phyloP scores from a whole-genome alignment of 2,113 vertebrate species.

The Siphamia tubifer region DNA sequence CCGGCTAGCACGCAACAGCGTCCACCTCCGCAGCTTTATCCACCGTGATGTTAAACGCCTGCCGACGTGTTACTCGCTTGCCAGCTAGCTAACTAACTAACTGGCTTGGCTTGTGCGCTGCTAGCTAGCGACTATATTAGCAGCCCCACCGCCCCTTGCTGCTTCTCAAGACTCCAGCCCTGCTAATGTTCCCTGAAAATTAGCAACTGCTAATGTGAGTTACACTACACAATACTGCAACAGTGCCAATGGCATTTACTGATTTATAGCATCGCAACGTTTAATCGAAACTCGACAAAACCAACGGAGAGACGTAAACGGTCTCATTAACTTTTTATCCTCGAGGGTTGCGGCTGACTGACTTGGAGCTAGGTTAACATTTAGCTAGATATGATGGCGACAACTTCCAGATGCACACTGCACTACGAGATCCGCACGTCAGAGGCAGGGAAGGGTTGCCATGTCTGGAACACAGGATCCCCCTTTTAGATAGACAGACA shows the following conservation, averaged over 20 bases:
- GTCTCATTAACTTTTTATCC: not conserved
- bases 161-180: conserved; percentile 54
- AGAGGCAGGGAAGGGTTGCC: conserved; percentile 40
- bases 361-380: conserved; percentile 23
- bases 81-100: not conserved
- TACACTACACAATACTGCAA: not conserved
- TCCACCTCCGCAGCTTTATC: not conserved
- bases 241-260: not conserved
- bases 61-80: not conserved
- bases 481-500: too few relatives aligned
- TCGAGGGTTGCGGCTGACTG: not conserved
- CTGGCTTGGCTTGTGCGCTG: not conserved
- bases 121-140: not conserved
- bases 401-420: conserved; percentile 54
- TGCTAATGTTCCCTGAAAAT: conserved; percentile 18
- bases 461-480: not conserved
- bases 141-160: conserved; percentile 40
- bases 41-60: not conserved
- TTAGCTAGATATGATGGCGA: conserved; percentile 58
- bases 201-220: conserved; percentile 15
- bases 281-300: not conserved
- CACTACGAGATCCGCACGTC: conserved; percentile 12
- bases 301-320: not conserved
- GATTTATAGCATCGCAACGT: conserved; percentile 1
- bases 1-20: too few relatives aligned